These are phyloP conservation scores for Wiebesia pumilae DNA, from an alignment of 1,140 invertebrate genomes.

Conservation along the genomic window DNA sequence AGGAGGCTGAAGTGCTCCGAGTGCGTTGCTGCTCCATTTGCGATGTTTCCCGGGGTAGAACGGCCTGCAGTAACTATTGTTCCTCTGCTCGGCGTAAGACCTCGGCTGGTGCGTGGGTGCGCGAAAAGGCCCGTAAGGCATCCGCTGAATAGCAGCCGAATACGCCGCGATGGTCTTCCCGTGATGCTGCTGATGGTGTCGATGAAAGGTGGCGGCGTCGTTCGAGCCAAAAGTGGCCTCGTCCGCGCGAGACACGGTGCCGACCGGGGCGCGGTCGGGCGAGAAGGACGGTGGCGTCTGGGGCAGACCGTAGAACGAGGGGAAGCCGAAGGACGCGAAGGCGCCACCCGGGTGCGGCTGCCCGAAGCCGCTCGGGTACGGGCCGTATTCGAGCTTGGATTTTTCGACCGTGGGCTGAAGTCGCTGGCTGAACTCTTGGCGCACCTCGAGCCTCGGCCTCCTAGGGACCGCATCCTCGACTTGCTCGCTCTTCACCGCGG, in stretches of 20 bases:
- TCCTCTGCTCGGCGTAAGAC: conserved; percentile 50
- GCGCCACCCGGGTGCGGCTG: conserved; percentile 22
- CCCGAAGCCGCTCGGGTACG: conserved; percentile 41
- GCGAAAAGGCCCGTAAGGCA: background rate
- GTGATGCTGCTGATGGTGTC: conserved; percentile 29
- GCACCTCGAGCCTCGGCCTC: conserved; percentile 42
- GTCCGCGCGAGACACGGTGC: conserved; percentile 11
- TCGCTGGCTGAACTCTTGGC: conserved; percentile 44
- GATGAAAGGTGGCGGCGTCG: conserved; percentile 25
- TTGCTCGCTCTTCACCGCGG: conserved; percentile 52
- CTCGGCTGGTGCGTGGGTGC: background rate
- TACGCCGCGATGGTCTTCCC: background rate
- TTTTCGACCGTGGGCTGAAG: conserved; percentile 42
- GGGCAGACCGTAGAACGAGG: conserved; percentile 55
- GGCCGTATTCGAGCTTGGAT: background rate
- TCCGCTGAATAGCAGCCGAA: background rate
- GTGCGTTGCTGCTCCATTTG: conserved; percentile 64
- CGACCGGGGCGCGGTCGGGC: conserved; percentile 41
- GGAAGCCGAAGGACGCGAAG: conserved; percentile 48
- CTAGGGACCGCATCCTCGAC: background rate
- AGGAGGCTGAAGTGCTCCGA: conserved; percentile 62
- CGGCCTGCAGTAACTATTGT: conserved; percentile 43
- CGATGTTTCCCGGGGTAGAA: conserved; percentile 57
- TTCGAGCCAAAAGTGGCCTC: conserved; percentile 17
- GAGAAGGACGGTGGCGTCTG: conserved; percentile 40